phyloP scores from a whole-genome alignment of 2,888 invertebrate genomes.

The Morinoia aosen region DNA sequence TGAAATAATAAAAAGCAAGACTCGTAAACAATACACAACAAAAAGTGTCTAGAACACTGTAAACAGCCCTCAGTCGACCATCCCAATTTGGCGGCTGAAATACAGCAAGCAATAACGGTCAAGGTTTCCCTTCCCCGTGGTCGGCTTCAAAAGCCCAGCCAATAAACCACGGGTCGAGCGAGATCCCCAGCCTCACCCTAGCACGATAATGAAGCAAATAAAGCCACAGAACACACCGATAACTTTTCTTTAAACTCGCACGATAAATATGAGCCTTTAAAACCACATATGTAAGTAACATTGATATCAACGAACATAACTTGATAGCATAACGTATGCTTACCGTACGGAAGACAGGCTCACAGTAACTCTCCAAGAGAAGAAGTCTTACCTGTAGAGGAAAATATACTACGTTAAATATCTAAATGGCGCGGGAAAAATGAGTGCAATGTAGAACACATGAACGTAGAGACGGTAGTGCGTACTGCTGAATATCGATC shows the following conservation, averaged over 20 bases:
- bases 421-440: neutral
- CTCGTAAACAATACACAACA: neutral
- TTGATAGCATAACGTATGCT: neutral
- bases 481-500: neutral
- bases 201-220: slow-evolving; percentile 5
- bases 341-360: neutral
- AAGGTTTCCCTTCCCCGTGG: neutral
- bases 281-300: no score
- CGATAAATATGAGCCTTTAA: neutral
- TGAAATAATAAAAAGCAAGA: neutral
- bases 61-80: neutral
- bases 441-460: neutral
- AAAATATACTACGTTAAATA: neutral
- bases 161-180: neutral
- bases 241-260: neutral
- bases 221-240: neutral
- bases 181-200: neutral
- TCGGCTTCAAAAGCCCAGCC: neutral
- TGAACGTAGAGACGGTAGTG: neutral
- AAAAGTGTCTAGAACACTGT: neutral
- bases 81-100: slow-evolving; percentile 4
- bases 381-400: neutral
- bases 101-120: neutral
- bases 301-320: no score
- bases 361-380: neutral